Evolutionary conservation across 2,888 invertebrate species (phyloP).

Genomic region (Caenorhabditis sp.): DNA sequence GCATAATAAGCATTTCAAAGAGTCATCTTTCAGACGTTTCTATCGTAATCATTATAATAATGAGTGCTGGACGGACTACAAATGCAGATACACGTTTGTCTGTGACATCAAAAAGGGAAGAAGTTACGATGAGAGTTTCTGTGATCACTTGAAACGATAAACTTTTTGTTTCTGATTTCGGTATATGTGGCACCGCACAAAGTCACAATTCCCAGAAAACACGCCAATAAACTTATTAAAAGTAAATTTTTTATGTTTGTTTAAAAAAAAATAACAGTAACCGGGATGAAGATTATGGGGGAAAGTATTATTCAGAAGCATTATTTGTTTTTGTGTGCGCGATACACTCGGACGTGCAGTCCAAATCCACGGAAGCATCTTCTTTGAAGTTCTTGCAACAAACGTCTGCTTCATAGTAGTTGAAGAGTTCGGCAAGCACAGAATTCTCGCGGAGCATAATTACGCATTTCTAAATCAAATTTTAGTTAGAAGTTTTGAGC

Average conservation of each 20-base stretch:
- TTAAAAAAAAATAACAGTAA: background rate
- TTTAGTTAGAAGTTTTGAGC: background rate
- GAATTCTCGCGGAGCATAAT: constrained; percentile 78
- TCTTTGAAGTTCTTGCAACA: constrained; percentile 74
- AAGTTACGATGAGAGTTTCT: constrained; percentile 72
- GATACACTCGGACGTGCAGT: constrained; percentile 57
- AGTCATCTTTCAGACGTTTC: constrained; percentile 51
- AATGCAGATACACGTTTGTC: constrained; percentile 64
- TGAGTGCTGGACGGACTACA: constrained; percentile 63
- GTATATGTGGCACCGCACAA: too few species aligned
- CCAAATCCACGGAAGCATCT: constrained; percentile 48
- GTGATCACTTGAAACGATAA: constrained; percentile 41
- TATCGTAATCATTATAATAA: constrained; percentile 70
- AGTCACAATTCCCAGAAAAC: too few species aligned
- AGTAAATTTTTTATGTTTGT: too few species aligned
- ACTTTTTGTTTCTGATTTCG: constrained; percentile 32
- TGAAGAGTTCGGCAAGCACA: constrained; percentile 78
- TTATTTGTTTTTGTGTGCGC: constrained; percentile 43
- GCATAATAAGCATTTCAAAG: background rate
- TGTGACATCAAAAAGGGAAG: constrained; percentile 71
- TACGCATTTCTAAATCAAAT: constrained; percentile 72
- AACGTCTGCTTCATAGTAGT: constrained; percentile 77
- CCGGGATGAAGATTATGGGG: background rate
- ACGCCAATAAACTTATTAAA: too few species aligned
- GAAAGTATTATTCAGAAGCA: background rate